Conservation (phyloP, 2,888 invertebrate species). For the Campoplex capitator region DNA sequence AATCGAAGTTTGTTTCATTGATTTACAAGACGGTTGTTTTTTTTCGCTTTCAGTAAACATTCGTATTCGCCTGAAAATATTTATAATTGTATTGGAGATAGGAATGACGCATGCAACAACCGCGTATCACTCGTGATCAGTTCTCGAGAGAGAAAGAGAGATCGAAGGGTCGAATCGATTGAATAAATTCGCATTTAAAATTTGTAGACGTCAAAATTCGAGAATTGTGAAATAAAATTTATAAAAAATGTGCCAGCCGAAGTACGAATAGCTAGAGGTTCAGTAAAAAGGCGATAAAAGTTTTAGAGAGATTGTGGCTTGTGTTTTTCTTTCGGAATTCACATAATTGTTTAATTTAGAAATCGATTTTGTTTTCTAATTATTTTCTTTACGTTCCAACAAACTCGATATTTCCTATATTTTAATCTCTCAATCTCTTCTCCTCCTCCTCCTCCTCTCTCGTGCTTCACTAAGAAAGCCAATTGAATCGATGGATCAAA, state of each 20-base stretch:
- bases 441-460: background rate
- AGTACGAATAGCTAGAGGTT: background rate
- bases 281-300: background rate
- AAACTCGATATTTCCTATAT: background rate
- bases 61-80: constrained; percentile 22
- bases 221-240: background rate
- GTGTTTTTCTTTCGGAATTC: background rate
- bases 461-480: background rate
- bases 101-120: constrained; percentile 56
- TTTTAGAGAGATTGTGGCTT: background rate
- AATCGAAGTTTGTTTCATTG: constrained; percentile 14
- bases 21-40: constrained; percentile 15
- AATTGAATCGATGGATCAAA: background rate
- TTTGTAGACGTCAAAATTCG: background rate
- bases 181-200: constrained; percentile 32
- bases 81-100: constrained; percentile 50
- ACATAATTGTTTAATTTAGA: background rate
- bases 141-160: background rate
- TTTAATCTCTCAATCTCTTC: background rate
- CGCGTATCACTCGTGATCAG: constrained; percentile 21
- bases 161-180: constrained; percentile 19
- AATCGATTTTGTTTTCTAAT: background rate
- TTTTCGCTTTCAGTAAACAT: constrained; percentile 4
- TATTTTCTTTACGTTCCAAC: background rate
- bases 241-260: background rate